These are phyloP conservation scores for Dissostichus mawsoni DNA, from an alignment of 2,113 vertebrate genomes.

Conservation along the genomic window DNA sequence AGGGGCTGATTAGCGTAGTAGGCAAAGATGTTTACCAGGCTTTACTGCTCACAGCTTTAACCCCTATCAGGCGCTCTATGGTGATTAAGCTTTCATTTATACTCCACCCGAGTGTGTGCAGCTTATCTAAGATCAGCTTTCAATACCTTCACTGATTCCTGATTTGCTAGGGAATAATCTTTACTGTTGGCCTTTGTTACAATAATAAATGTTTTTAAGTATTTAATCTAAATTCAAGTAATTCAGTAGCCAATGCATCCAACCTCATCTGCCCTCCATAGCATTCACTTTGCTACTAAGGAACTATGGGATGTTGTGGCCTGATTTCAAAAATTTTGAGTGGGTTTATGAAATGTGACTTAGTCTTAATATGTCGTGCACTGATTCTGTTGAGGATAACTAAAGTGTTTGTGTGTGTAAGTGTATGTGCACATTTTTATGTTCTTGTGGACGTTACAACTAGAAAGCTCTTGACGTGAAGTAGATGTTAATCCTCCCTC, in stretches of 20 bases:
- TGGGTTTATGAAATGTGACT: slow-evolving; percentile 54
- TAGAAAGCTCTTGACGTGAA: slow-evolving; percentile 73
- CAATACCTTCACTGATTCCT: slow-evolving; percentile 45
- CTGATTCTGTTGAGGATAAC: slow-evolving; percentile 60
- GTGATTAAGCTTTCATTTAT: slow-evolving; percentile 69
- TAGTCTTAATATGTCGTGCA: slow-evolving; percentile 47
- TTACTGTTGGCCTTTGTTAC: slow-evolving; percentile 2
- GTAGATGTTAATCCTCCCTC: slow-evolving; percentile 81
- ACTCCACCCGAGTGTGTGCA: slow-evolving; percentile 28
- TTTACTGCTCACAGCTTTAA: slow-evolving; percentile 64
- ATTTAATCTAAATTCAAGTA: background rate
- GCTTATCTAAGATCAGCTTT: slow-evolving; percentile 47
- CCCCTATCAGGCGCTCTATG: slow-evolving; percentile 45
- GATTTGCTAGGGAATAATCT: slow-evolving; percentile 18
- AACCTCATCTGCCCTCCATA: slow-evolving; percentile 4
- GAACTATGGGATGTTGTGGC: slow-evolving; percentile 48
- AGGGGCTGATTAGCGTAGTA: slow-evolving; percentile 70
- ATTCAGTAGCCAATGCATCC: background rate
- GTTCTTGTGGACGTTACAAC: slow-evolving; percentile 66
- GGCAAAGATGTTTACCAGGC: slow-evolving; percentile 78
- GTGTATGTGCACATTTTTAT: slow-evolving; percentile 29
- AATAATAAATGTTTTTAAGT: background rate
- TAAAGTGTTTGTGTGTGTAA: slow-evolving; percentile 46
- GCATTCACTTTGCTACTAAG: slow-evolving; percentile 34
- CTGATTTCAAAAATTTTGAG: slow-evolving; percentile 49